Evolutionary conservation across 2,113 vertebrate species (phyloP).

Genomic region (Erythrocebus patas): DNA sequence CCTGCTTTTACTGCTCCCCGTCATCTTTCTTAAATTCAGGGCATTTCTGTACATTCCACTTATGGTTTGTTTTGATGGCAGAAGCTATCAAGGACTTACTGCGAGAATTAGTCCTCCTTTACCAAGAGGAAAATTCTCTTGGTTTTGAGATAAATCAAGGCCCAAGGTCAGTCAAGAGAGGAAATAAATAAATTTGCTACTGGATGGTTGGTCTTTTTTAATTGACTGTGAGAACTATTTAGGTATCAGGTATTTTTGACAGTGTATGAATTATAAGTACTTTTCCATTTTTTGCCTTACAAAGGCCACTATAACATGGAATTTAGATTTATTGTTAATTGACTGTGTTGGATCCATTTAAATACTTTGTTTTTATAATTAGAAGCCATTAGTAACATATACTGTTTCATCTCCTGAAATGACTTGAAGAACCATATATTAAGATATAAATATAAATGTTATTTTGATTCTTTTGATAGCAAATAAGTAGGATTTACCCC

Average conservation of each 20-base stretch:
- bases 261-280: background rate
- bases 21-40: background rate
- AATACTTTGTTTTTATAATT: background rate
- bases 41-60: background rate
- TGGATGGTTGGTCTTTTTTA: background rate
- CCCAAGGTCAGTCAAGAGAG: slow-evolving; percentile 46
- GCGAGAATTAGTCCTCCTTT: slow-evolving; percentile 21
- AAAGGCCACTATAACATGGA: background rate
- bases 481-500: background rate
- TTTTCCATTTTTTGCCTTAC: background rate
- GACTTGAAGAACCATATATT: background rate
- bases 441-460: background rate
- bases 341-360: background rate
- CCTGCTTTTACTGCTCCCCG: background rate
- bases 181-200: slow-evolving; percentile 61
- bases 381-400: background rate
- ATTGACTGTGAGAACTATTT: background rate
- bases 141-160: slow-evolving; percentile 70
- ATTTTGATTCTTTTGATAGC: background rate
- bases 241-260: background rate
- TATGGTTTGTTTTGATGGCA: slow-evolving; percentile 64
- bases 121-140: slow-evolving; percentile 49
- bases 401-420: background rate
- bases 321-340: background rate
- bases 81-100: background rate